Base-by-base conservation (phyloP, 2,888 invertebrate species). In the Mellilla xanthometata region DNA sequence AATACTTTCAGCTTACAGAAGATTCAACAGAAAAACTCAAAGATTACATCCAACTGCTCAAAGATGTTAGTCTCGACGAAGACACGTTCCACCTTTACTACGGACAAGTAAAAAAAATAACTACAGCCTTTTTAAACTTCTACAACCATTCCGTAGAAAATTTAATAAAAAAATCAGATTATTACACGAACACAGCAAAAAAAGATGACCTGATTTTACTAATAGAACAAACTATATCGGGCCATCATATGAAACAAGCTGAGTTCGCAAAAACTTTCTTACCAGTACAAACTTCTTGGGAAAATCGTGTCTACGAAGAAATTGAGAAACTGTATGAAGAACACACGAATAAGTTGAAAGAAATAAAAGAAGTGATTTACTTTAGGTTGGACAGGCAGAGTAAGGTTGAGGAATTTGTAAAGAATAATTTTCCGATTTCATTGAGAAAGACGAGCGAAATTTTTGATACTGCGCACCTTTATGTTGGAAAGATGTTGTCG, bases 31-130 rank as follows among this genome's bases (percentile, higher is more conserved):
- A 72, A 0, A 63, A 68, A 43, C 50, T 83, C 1, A 64, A 55
- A 31, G 43, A 57, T 12, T 79, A 69, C 32, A 49, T 85, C 1
- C 49, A 36, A 8, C 50, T 65, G 12, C 34, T 84, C 10, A 22
- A 53, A 7, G 22, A 56, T 7, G 46, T 76, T 6, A 56, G 68
- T 46, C 71, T 69, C n/a, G 54, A 58, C 34, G 75, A 76, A 46
- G 71, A 64, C 2, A 47, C 42, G 0, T 72, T 78, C 29, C 68
- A 76, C 35, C 52, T 58, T 1, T 82, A 72, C 50, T 86, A 79
- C 33, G 78, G 78, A 0, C 62, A 77, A 32, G 44, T 85, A 2
- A 83, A 79, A 52, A 58, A 52, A 12, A 54, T 75, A 1, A 45
- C 84, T 0, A 60, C 54, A 3, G 68, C 72, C 29, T 85, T 79